phyloP scores from a whole-genome alignment of 1,140 invertebrate genomes.

The Armadillidium nasatum region DNA sequence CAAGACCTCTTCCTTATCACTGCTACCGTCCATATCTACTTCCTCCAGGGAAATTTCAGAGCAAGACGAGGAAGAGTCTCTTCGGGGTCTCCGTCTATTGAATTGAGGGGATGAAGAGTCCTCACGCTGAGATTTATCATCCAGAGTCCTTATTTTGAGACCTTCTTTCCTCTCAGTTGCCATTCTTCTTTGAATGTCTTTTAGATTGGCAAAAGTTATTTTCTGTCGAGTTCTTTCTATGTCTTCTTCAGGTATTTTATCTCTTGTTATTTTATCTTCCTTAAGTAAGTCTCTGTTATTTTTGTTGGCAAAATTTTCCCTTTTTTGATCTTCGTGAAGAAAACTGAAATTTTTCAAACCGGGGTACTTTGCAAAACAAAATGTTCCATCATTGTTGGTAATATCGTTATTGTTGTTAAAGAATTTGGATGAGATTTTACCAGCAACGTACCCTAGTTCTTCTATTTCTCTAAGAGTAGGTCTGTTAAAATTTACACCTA shows the following conservation, averaged over 20 bases:
- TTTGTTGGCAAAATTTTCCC: neutral
- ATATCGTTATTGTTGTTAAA: neutral
- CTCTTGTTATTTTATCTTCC: no score
- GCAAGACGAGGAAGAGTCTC: constrained; percentile 33
- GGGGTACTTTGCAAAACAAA: neutral
- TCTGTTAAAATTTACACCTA: neutral
- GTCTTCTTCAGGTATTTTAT: neutral
- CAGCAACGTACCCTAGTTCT: neutral
- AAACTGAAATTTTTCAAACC: neutral
- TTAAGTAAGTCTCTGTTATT: no score
- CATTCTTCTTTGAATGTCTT: neutral
- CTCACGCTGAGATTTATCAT: neutral
- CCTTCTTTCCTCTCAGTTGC: neutral
- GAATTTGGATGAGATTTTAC: neutral
- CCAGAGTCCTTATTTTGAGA: neutral
- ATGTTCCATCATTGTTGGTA: neutral
- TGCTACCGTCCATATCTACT: constrained; percentile 34
- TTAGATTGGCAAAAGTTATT: neutral
- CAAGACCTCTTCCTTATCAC: constrained; percentile 29
- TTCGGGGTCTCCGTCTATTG: constrained; percentile 6
- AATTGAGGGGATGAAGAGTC: neutral
- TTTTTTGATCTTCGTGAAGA: neutral
- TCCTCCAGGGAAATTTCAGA: constrained; percentile 40
- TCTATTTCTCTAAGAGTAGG: neutral
- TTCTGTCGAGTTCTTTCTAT: neutral